phyloP scores from a whole-genome alignment of 2,113 vertebrate species.

The Geococcyx californianus region DNA sequence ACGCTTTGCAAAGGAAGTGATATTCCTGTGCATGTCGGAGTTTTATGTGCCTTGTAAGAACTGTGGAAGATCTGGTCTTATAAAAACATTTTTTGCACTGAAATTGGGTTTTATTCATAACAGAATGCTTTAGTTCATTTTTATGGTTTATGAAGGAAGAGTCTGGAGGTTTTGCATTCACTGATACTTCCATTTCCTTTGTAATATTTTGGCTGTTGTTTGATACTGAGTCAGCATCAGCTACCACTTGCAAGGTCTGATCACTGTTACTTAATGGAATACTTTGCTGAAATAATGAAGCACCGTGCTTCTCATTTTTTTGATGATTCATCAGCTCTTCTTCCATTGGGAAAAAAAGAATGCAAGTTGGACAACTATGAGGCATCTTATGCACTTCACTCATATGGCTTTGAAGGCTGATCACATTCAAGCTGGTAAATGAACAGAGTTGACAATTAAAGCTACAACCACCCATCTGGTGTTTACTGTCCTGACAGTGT shows the following conservation, averaged over 20 bases:
- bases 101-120: conserved; percentile 79
- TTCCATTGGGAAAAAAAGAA: conserved; percentile 64
- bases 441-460: conserved; percentile 72
- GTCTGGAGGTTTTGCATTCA: conserved; percentile 42
- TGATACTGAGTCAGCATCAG: not conserved
- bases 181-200: conserved; percentile 24
- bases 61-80: conserved; percentile 82
- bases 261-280: not conserved
- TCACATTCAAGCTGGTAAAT: conserved; percentile 33
- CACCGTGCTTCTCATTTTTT: conserved; percentile 50
- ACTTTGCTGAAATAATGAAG: conserved; percentile 25
- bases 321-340: conserved; percentile 70
- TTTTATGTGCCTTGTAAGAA: conserved; percentile 87
- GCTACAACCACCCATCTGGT: conserved; percentile 31
- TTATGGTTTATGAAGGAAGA: conserved; percentile 45
- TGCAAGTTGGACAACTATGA: conserved; percentile 65
- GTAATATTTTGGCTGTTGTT: not conserved
- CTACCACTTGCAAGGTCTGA: conserved; percentile 11
- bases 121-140: conserved; percentile 71
- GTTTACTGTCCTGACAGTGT: conserved; percentile 65
- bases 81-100: conserved; percentile 91
- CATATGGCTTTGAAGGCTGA: conserved; percentile 68
- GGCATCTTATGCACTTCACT: conserved; percentile 64
- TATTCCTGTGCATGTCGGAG: conserved; percentile 83
- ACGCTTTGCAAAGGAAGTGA: conserved; percentile 89